Base-by-base conservation (phyloP, 2,888 invertebrate genomes). In the Athalia rosae region DNA sequence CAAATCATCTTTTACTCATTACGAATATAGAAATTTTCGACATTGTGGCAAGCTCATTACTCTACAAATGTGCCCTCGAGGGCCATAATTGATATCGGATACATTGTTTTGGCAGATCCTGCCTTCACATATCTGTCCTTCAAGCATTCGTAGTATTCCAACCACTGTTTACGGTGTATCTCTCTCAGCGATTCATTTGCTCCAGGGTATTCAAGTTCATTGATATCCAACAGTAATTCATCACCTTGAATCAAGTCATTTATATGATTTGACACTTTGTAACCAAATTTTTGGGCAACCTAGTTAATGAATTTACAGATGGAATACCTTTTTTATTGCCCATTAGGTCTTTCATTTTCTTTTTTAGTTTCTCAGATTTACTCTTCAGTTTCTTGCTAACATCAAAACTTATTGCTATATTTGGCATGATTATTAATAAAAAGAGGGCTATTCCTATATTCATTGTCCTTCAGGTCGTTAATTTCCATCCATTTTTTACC, bases 141-240 rank as follows among this genome's bases (percentile, higher is more conserved):
- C 47, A 92, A 86, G 83, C 93, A 93, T 4, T 89, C 80, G 84
- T 93, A 93, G 86, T 93, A 93, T 9, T 90, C 86, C 0, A 90
- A 83, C 93, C 93, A 94, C 73, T 90, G 88, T 63, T 88, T 84
- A 77, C 83, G 83, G 76, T 91, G 88, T 62, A 90, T 85, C 67
- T 89, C 82, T 76, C 87, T 80, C 76, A 90, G 87, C 77, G 90
- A 86, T 56, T 86, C 80, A 80, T 92, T 90, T 5, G 86, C 86
- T 76, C 90, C 90, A 11, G 92, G 92, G 86, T 91, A 92, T 85
- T 91, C 91, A 4, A 88, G 83, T 13, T 88, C 84, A 79, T 90
- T 89, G 15, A 81, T 73, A 73, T 84, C 78, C 11, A 84, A 13
- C 76, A 83, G 80, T 15, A 84, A 59, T 73, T 83, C 77, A 13